Percentiles rank a stretch among this genome's conserved stretches.
phyloP scores from a whole-genome alignment of 2,113 vertebrate genomes.

The Herpailurus yagouaroundi region DNA sequence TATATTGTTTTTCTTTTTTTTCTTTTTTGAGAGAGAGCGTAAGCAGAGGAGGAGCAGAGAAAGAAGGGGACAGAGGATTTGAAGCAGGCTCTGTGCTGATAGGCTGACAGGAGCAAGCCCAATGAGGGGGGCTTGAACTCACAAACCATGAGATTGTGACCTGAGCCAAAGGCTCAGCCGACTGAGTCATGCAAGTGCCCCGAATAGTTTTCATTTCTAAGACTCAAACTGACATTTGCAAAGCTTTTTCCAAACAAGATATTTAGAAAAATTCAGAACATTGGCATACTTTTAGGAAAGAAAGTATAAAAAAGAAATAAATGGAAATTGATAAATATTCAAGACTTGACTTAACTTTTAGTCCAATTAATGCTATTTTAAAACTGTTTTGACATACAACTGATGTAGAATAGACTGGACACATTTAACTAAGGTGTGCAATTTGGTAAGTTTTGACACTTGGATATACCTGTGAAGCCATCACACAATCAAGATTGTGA shows the following conservation, averaged over 20 bases:
- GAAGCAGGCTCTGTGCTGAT: too few relatives aligned
- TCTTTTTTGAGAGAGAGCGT: too few relatives aligned
- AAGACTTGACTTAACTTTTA: slow-evolving; percentile 73
- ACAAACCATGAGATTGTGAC: too few relatives aligned
- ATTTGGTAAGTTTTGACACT: neutral
- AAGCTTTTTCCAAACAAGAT: slow-evolving; percentile 28
- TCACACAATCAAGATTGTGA: neutral
- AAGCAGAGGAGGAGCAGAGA: too few relatives aligned
- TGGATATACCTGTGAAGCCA: neutral
- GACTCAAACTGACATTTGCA: neutral
- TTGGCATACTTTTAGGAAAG: slow-evolving; percentile 53
- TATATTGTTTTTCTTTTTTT: too few relatives aligned
- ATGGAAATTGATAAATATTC: slow-evolving; percentile 79
- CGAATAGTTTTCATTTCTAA: slow-evolving; percentile 27
- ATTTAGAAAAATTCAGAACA: slow-evolving; percentile 19
- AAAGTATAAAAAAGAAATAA: slow-evolving; percentile 67
- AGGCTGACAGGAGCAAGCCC: too few relatives aligned
- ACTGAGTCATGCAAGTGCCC: too few relatives aligned
- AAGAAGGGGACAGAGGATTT: too few relatives aligned
- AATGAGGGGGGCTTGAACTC: too few relatives aligned
- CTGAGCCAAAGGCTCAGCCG: too few relatives aligned
- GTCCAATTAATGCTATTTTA: slow-evolving; percentile 73
- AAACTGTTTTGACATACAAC: neutral
- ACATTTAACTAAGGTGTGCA: neutral
- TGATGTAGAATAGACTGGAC: neutral